Conservation (phyloP, 2,797 vertebrate genomes). For the Coreius guichenoti region DNA sequence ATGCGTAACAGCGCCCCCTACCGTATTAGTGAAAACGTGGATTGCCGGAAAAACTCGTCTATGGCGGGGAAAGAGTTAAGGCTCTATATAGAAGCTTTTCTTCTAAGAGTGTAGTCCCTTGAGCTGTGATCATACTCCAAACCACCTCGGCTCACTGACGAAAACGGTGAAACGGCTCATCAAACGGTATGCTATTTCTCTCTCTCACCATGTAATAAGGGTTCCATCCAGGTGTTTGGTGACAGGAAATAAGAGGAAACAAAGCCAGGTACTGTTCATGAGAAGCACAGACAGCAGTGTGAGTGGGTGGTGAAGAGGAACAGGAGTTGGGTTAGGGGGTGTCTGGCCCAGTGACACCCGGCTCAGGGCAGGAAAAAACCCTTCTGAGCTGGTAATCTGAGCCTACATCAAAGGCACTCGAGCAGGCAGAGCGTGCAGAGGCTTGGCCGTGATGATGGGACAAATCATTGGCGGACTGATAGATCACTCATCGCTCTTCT, state of each 20-base stretch:
- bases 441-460: slow-evolving; percentile 65
- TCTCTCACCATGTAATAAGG: slow-evolving; percentile 52
- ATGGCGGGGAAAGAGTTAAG: no score
- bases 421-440: slow-evolving; percentile 57
- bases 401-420: slow-evolving; percentile 64
- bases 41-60: no score
- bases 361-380: not conserved
- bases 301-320: slow-evolving; percentile 49
- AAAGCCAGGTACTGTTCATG: slow-evolving; percentile 62
- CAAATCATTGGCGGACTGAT: slow-evolving; percentile 76
- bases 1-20: no score
- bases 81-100: no score
- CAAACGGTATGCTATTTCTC: slow-evolving; percentile 29
- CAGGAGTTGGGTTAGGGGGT: slow-evolving; percentile 42
- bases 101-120: not conserved
- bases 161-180: no score
- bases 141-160: not conserved
- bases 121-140: slow-evolving; percentile 10
- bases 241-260: slow-evolving; percentile 62
- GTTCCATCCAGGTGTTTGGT: slow-evolving; percentile 62
- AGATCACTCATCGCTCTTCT: slow-evolving; percentile 66
- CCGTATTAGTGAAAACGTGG: no score
- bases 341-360: slow-evolving; percentile 48
- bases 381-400: slow-evolving; percentile 57
- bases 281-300: slow-evolving; percentile 45